Evolutionary conservation across 1,140 invertebrate species (phyloP), one percentile per base, ranked within the genome.

Genomic region (Physella acuta): DNA sequence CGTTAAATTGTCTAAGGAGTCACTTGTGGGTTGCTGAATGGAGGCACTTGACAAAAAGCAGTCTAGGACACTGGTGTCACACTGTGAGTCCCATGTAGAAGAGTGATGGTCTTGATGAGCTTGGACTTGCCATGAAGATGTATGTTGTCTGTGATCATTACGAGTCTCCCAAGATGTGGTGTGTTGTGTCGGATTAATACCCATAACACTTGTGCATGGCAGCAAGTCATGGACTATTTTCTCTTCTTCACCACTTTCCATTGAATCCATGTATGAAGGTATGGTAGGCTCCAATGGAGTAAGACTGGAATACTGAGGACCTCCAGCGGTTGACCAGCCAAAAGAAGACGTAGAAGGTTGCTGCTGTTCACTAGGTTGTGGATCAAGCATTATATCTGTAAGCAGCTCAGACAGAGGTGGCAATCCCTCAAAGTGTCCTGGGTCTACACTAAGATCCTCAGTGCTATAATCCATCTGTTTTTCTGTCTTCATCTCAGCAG

Each of bases 361-460:
- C 30, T 68, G 66, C 24, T 39, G 56, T 20, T 68, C 55, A 68
- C 36, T 59, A 16, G 66, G 66, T 36, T 68, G 66, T 2, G 66
- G 66, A 28, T 68, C 66, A 17, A 68, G 37, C 66, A 68, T 68
- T 5, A 68, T 68, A 33, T 68, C 66, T 20, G 55, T 68, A 3
- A 68, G 56, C 37, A 68, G 30, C 39, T 68, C 66, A 28, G 66
- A 68, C 28, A 68, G 34, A 60, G 66, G 66, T 31, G 66, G 66
- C 26, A 68, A 30, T 0, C 66, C 66, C 31, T 68, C 66, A 60
- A 68, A 68, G 56, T 68, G 66, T 20, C 66, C 56, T 28, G 66
- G 66, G 33, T 68, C 66, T 44, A 68, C 37, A 30, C 36, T 59
- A 20, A 68, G 36, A 60, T 68, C 66, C 49, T 68, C 66, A 56